phyloP scores from a whole-genome alignment of 2,888 invertebrate genomes.

The Yponomeuta evonymella region DNA sequence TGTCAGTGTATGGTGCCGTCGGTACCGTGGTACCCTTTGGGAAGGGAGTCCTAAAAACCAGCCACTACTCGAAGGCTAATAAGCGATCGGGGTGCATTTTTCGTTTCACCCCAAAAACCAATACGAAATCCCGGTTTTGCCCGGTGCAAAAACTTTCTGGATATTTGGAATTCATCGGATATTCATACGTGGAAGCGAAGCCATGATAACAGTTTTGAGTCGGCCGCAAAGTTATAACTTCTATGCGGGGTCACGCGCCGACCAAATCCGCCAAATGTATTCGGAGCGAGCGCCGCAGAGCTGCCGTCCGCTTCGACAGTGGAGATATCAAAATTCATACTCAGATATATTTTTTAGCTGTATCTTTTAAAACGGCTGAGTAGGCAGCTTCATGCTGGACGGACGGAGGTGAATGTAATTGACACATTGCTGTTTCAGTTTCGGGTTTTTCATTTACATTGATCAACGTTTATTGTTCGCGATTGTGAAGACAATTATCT shows the following conservation, averaged over 20 bases:
- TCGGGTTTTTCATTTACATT: no score
- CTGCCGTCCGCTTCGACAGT: slow-evolving; percentile 8
- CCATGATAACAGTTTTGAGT: slow-evolving; percentile 17
- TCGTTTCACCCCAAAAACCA: not conserved
- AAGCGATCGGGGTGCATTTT: not conserved
- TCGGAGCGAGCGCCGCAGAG: slow-evolving; percentile 27
- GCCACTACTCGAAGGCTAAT: not conserved
- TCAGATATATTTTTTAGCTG: not conserved
- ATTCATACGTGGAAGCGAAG: slow-evolving; percentile 13
- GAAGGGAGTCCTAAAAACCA: no score
- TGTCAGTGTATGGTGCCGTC: no score
- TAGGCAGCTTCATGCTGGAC: not conserved
- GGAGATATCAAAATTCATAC: slow-evolving; percentile 11
- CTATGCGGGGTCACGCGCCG: slow-evolving; percentile 43
- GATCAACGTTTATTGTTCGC: not conserved
- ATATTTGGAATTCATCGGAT: slow-evolving; percentile 16
- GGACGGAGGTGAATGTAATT: not conserved
- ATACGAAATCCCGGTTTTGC: not conserved
- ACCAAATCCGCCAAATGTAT: slow-evolving; percentile 47
- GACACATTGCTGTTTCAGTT: no score
- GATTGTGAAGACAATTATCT: not conserved
- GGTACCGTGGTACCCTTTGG: no score
- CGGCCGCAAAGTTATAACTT: slow-evolving; percentile 24
- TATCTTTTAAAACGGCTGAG: not conserved
- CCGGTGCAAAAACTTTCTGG: slow-evolving; percentile 7